These are phyloP conservation scores for Silurus meridionalis DNA, from an alignment of 2,113 vertebrate species.

Conservation along the genomic window DNA sequence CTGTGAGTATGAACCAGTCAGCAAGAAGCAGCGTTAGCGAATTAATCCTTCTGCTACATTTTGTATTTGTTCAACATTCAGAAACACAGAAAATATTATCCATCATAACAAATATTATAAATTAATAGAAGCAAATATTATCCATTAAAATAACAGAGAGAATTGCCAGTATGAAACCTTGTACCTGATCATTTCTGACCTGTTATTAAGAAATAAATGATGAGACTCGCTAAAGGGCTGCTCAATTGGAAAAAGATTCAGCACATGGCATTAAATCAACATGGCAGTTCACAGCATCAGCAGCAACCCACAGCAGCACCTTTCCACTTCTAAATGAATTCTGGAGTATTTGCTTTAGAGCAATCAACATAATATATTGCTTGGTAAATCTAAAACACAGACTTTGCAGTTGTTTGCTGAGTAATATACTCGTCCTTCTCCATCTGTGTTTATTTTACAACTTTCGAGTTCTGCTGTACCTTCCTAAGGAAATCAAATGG, in stretches of 20 bases:
- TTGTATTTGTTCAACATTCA: neutral
- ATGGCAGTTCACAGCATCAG: neutral
- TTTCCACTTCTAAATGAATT: neutral
- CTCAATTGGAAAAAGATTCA: too few species aligned
- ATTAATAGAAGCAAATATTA: too few species aligned
- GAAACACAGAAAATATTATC: neutral
- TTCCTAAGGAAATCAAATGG: neutral
- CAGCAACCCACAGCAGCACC: neutral
- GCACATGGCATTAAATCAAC: neutral
- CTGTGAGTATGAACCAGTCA: neutral
- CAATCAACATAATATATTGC: neutral
- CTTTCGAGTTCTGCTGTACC: neutral
- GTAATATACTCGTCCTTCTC: too few species aligned
- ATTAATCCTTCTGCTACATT: neutral
- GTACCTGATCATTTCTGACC: neutral
- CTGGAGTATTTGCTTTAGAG: neutral
- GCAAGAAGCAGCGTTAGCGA: neutral
- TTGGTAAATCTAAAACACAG: neutral
- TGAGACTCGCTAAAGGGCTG: too few species aligned
- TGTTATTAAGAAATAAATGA: neutral
- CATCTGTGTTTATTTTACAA: neutral
- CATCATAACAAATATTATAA: too few species aligned
- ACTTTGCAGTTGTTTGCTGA: neutral
- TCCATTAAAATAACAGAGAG: neutral
- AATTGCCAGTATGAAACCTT: neutral